Evolutionary conservation across 2,888 invertebrate species (phyloP).

Genomic region (Junonia oenone): DNA sequence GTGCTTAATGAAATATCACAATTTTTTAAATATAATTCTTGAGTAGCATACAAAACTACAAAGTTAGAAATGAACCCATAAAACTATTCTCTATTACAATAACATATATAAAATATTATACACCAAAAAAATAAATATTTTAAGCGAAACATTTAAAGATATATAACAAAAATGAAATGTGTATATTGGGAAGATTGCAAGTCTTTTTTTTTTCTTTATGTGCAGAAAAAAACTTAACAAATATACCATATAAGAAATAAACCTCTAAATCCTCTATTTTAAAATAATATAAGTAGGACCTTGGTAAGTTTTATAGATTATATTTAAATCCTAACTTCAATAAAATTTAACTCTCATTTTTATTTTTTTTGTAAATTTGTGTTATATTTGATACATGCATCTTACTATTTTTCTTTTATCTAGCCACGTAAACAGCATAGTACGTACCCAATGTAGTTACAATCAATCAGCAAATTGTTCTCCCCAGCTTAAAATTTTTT

Average conservation of each 20-base stretch:
- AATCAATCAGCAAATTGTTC: slow-evolving; percentile 65
- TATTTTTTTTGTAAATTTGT: neutral
- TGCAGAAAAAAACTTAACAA: neutral
- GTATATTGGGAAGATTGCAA: neutral
- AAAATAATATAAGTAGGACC: no score
- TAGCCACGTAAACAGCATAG: slow-evolving; percentile 51
- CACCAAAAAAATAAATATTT: neutral
- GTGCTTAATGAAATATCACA: neutral
- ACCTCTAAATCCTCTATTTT: neutral
- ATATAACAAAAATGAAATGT: neutral
- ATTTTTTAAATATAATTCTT: neutral
- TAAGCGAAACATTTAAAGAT: neutral
- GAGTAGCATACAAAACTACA: neutral
- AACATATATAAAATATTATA: neutral
- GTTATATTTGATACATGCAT: slow-evolving; percentile 48
- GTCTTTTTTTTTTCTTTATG: neutral
- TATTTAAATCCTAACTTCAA: neutral
- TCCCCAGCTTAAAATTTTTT: slow-evolving; percentile 64
- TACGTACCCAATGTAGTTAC: slow-evolving; percentile 76
- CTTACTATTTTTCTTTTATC: slow-evolving; percentile 43
- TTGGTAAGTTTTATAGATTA: neutral
- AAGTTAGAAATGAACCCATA: neutral
- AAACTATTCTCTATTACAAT: neutral
- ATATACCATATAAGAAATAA: neutral
- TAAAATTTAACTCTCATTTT: neutral